Conservation (phyloP, 1,140 invertebrate species). For the Procambarus clarkii region DNA sequence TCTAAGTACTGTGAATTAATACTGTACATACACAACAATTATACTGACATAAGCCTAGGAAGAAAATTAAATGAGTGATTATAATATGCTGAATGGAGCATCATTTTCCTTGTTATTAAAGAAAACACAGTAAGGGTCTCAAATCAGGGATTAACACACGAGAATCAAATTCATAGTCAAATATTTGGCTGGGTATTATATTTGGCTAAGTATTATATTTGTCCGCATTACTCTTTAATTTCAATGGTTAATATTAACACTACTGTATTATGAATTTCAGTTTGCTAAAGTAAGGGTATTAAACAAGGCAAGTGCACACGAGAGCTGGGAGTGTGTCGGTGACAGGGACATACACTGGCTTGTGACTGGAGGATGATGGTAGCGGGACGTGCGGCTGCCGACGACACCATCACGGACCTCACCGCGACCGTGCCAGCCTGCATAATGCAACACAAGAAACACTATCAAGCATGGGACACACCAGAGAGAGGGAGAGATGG, state of each 20-base stretch:
- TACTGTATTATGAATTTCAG: no score
- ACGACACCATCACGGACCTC: slow-evolving; percentile 64
- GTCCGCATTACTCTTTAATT: no score
- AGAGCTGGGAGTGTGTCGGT: slow-evolving; percentile 12
- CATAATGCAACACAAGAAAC: slow-evolving; percentile 55
- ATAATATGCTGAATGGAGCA: neutral
- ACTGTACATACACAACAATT: no score
- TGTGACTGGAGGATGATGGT: slow-evolving; percentile 65
- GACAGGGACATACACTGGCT: slow-evolving; percentile 65
- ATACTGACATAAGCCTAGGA: neutral
- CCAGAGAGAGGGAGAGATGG: neutral
- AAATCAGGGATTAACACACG: neutral
- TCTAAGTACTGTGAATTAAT: no score
- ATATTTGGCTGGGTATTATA: no score
- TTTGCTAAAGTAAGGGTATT: no score
- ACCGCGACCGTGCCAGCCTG: slow-evolving; percentile 61
- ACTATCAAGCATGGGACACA: slow-evolving; percentile 54
- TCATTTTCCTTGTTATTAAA: neutral
- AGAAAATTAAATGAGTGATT: neutral
- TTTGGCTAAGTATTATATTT: no score
- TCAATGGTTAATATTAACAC: no score
- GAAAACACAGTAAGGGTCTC: neutral
- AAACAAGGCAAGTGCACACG: neutral
- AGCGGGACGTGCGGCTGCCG: slow-evolving; percentile 45
- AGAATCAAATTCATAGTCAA: no score